Evolutionary conservation across 2,797 vertebrate genomes (phyloP).

Genomic region (Scomberomorus guttatus): DNA sequence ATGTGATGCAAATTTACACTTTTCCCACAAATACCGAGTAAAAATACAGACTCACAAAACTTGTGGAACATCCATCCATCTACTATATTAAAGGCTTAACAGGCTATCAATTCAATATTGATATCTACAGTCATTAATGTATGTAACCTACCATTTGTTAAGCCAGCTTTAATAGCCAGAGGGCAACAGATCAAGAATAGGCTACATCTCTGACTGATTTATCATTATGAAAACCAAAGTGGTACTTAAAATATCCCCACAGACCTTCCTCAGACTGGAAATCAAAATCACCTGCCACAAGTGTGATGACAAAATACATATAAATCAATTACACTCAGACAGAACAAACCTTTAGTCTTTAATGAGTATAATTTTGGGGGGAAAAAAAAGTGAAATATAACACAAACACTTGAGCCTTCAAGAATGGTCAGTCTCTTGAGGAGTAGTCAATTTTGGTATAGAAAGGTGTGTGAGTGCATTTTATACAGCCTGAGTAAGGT

Average conservation of each 20-base stretch:
- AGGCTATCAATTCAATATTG: constrained; percentile 39
- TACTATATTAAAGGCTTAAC: neutral
- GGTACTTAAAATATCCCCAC: neutral
- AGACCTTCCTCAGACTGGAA: neutral
- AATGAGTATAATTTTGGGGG: neutral
- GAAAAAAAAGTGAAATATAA: neutral
- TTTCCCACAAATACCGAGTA: neutral
- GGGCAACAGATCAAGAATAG: constrained; percentile 40
- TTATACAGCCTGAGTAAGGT: constrained; percentile 27
- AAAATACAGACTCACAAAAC: constrained; percentile 18
- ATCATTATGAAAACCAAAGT: constrained; percentile 11
- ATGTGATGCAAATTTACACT: constrained; percentile 43
- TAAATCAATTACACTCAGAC: neutral
- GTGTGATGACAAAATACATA: neutral
- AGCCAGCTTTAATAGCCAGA: constrained; percentile 18
- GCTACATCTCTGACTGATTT: constrained; percentile 16
- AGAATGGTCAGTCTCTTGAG: neutral
- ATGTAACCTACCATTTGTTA: constrained; percentile 17
- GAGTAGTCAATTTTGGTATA: neutral
- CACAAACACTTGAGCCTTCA: neutral
- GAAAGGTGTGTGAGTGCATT: constrained; percentile 17
- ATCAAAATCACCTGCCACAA: constrained; percentile 8
- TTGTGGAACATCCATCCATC: neutral
- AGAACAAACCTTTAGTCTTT: too few species aligned
- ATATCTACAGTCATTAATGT: constrained; percentile 18